These are phyloP conservation scores for Typhlichthys eigenmanni DNA, from an alignment of 2,797 vertebrate genomes.

Conservation along the genomic window DNA sequence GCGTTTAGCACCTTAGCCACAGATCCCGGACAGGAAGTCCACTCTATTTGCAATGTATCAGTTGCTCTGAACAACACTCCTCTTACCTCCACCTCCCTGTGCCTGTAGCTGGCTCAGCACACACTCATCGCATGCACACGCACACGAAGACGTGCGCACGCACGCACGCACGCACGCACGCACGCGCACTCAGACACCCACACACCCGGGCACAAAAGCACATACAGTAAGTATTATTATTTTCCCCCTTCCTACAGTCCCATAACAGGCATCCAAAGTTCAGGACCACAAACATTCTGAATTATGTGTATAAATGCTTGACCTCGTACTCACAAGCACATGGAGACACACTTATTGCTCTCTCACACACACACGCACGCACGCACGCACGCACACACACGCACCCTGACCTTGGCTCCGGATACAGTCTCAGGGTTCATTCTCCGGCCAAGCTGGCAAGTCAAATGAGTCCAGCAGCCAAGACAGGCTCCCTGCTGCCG, in stretches of 20 bases:
- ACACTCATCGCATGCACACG: slow-evolving; percentile 54
- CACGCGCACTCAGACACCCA: slow-evolving; percentile 23
- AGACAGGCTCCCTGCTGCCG: slow-evolving; percentile 40
- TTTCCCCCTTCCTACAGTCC: slow-evolving; percentile 21
- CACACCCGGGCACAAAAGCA: slow-evolving; percentile 38
- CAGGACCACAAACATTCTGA: slow-evolving; percentile 36
- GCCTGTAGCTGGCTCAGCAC: slow-evolving; percentile 76
- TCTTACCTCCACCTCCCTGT: slow-evolving; percentile 59
- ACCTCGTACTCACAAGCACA: no score
- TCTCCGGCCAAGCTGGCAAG: slow-evolving; percentile 63
- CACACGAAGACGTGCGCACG: slow-evolving; percentile 25
- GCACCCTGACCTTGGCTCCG: slow-evolving; percentile 69
- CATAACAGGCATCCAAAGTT: slow-evolving; percentile 35
- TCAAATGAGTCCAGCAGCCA: slow-evolving; percentile 57
- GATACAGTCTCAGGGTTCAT: slow-evolving; percentile 62
- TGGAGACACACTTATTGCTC: no score
- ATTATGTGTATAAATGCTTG: slow-evolving; percentile 39
- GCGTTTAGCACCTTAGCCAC: slow-evolving; percentile 81
- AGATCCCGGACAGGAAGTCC: slow-evolving; percentile 83
- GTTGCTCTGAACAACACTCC: slow-evolving; percentile 76
- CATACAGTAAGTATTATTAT: neutral
- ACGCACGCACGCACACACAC: slow-evolving; percentile 5
- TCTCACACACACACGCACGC: neutral
- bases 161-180: neutral
- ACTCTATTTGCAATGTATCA: slow-evolving; percentile 81